A percentile compares a stretch with the other conserved stretches of the same genome.
These are phyloP conservation scores for Rhabdornis inornatus DNA, from an alignment of 2,113 vertebrate genomes.

Conservation along the genomic window DNA sequence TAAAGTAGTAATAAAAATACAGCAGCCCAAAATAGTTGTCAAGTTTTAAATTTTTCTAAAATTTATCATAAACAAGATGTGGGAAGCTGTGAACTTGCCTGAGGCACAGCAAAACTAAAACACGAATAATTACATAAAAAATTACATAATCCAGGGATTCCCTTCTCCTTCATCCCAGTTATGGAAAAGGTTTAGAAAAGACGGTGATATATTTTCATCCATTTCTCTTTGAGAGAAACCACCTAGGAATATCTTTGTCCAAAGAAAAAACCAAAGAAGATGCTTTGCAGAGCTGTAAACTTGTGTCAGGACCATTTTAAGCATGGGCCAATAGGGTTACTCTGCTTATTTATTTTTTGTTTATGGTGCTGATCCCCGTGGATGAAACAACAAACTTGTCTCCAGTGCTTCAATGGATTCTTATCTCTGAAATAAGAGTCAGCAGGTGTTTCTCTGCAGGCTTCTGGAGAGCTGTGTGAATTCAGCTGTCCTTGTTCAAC, in stretches of 20 bases:
- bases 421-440: background rate
- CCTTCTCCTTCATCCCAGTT: background rate
- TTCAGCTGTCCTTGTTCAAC: background rate
- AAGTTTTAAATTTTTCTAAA: background rate
- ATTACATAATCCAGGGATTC: background rate
- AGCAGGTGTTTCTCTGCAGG: background rate
- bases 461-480: background rate
- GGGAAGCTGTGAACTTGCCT: background rate
- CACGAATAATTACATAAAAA: background rate
- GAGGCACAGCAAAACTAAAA: background rate
- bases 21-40: background rate
- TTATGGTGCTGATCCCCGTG: background rate
- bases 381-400: background rate
- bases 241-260: background rate
- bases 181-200: background rate
- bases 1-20: background rate
- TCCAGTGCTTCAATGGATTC: background rate
- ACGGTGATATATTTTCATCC: background rate
- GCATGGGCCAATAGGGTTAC: background rate
- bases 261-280: accelerated
- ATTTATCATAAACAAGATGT: background rate
- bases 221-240: background rate
- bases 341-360: background rate
- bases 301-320: background rate
- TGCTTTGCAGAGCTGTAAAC: background rate